Percentiles rank a stretch among this genome's conserved stretches.
phyloP scores from a whole-genome alignment of 2,888 invertebrate genomes.

The Podabrus alpinus region DNA sequence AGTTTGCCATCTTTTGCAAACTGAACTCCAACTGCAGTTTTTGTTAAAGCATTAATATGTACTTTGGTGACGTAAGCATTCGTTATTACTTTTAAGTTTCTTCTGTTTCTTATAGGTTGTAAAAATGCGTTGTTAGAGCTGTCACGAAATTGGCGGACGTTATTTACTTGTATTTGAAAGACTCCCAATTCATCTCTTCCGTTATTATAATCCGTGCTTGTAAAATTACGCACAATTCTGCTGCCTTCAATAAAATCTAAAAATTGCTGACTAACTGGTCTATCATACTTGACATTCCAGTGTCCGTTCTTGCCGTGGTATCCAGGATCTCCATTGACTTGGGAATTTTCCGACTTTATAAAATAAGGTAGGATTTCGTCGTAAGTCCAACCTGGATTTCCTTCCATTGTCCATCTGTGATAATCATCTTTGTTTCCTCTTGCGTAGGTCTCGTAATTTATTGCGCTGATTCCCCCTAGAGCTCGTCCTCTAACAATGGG shows the following conservation, averaged over 20 bases:
- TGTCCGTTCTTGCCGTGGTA: background rate
- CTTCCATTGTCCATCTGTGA: background rate
- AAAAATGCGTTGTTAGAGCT: background rate
- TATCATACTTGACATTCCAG: background rate
- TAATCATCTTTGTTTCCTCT: background rate
- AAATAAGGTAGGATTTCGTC: background rate
- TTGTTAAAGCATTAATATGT: background rate
- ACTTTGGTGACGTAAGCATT: background rate
- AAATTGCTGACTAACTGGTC: background rate
- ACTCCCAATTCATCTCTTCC: background rate
- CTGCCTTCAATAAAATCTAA: background rate
- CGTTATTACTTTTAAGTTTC: background rate
- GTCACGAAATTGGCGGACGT: background rate
- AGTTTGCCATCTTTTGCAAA: background rate
- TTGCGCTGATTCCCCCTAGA: background rate
- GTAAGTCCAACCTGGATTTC: background rate
- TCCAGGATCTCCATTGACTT: background rate
- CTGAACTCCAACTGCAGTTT: background rate
- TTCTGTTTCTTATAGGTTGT: background rate
- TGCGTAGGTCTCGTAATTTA: background rate
- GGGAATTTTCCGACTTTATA: conserved; percentile 35
- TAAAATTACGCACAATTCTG: background rate
- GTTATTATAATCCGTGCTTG: background rate
- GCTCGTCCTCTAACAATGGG: background rate
- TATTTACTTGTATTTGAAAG: background rate